These are phyloP conservation scores for Lithophane semibrunnea DNA, from an alignment of 2,888 invertebrate genomes.

Conservation along the genomic window DNA sequence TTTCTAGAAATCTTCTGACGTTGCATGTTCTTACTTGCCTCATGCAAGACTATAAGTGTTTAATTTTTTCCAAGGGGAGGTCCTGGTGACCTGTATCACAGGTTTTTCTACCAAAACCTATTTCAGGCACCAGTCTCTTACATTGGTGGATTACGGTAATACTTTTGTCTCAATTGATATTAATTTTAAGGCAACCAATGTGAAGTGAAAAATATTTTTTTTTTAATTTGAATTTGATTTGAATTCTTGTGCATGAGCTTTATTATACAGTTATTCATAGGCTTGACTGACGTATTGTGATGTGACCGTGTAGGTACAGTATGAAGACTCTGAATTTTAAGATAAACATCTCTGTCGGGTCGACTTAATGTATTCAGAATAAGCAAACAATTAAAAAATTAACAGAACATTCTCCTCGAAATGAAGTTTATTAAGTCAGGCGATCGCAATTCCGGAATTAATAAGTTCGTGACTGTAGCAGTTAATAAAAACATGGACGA, in stretches of 20 bases:
- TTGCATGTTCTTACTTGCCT: too few relatives aligned
- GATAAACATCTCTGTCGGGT: neutral
- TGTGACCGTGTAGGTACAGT: neutral
- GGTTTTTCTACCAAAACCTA: too few relatives aligned
- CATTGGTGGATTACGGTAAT: too few relatives aligned
- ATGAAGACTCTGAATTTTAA: neutral
- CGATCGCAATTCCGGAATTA: constrained; percentile 36
- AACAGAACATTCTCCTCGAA: constrained; percentile 24
- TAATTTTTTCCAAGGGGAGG: too few relatives aligned
- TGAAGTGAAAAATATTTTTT: too few relatives aligned
- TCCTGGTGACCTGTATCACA: too few relatives aligned
- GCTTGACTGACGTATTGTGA: neutral
- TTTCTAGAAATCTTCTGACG: neutral
- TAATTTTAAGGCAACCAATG: too few relatives aligned
- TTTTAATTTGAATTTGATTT: too few relatives aligned
- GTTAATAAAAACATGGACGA: constrained; percentile 43
- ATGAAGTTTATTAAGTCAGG: constrained; percentile 33
- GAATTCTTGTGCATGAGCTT: too few relatives aligned
- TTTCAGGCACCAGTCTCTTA: too few relatives aligned
- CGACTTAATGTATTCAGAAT: constrained; percentile 5
- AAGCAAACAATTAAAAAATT: constrained; percentile 35
- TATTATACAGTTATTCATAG: neutral
- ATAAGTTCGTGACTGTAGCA: constrained; percentile 53
- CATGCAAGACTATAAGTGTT: too few relatives aligned
- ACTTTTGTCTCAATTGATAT: too few relatives aligned